phyloP scores from a whole-genome alignment of 2,113 vertebrate genomes.

The Tenrec ecaudatus region DNA sequence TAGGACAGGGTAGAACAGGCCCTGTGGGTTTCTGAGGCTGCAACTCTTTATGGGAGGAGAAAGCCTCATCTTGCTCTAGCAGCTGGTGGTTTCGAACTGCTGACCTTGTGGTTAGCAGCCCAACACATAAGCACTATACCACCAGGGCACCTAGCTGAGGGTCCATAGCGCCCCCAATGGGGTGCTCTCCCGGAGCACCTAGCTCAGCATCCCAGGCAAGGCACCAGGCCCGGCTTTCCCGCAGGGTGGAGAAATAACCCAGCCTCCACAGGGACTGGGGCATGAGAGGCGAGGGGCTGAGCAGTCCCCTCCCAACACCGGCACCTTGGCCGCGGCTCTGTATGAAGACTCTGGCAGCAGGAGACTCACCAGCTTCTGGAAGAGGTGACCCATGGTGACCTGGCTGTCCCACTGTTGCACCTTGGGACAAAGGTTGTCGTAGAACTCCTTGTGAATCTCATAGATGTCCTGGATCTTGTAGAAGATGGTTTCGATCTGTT shows the following conservation, averaged over 20 bases:
- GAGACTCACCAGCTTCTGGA: conserved; percentile 96
- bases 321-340: not conserved
- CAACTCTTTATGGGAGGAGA: no score
- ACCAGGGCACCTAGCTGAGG: no score
- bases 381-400: conserved; percentile 96
- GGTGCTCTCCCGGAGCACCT: accelerated
- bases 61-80: no score
- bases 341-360: accelerated
- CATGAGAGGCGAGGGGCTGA: conserved; percentile 80
- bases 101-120: no score
- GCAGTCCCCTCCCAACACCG: conserved; percentile 83
- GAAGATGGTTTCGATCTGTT: conserved; percentile 98
- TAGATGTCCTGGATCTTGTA: conserved; percentile 99
- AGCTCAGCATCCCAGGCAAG: not conserved
- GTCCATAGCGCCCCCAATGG: not conserved
- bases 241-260: not conserved
- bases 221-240: not conserved
- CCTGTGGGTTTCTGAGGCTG: no score
- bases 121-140: no score
- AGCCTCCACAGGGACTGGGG: not conserved
- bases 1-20: no score
- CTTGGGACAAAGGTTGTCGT: conserved; percentile 94
- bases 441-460: conserved; percentile 98
- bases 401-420: conserved; percentile 98
- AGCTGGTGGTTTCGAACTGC: no score